Evolutionary conservation across 2,113 vertebrate genomes (phyloP), one percentile per base, ranked within the genome.

Genomic region (Oreochromis tanganicae): DNA sequence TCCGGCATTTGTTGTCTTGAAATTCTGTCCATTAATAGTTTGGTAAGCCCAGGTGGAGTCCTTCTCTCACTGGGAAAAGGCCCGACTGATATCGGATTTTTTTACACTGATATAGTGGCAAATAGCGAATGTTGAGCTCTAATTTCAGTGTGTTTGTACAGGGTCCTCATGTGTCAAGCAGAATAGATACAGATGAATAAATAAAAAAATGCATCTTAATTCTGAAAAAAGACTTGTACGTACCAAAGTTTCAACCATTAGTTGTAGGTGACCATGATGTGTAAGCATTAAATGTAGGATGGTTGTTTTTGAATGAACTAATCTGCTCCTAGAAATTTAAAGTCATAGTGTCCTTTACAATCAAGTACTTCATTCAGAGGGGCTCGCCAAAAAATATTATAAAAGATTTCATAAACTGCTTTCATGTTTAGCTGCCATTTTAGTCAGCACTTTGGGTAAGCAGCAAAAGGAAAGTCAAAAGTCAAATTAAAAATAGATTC

Each of bases 211-310:
- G n/a, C 0, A 71, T 73, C 68, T 27, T 43, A 27, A 21, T 46
- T 46, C 0, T 3, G 24, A 48, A 9, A 75, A 48, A 48, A 17
- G 24, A 48, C 24, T 75, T 75, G 14, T 9, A 24, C 32, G 0
- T 32, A 52, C 50, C 27, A 48, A 75, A 29, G 14, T 75, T 75
- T 46, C 0, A 48, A 48, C 43, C 27, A 1, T 48, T 29, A 29
- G 66, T 73, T 73, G 16, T 6, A 16, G 66, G 41, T 75, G 24
- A 19, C 24, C 16, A 78, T 50, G 24, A 46, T 48, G 8, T 2
- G 3, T 1, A 27, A 46, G 14, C 14, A 73, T 17, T 78, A 32
- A 50, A 78, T 50, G 9, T 29, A 19, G 16, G 27, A 43, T 38
- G 7, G 3, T 52, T 63, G 7, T 16, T 56, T 66, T 48, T 85